Percentiles rank a stretch among this genome's conserved stretches.
These are phyloP conservation scores for Dromius quadrimaculatus DNA, from an alignment of 2,888 invertebrate species.

Conservation along the genomic window DNA sequence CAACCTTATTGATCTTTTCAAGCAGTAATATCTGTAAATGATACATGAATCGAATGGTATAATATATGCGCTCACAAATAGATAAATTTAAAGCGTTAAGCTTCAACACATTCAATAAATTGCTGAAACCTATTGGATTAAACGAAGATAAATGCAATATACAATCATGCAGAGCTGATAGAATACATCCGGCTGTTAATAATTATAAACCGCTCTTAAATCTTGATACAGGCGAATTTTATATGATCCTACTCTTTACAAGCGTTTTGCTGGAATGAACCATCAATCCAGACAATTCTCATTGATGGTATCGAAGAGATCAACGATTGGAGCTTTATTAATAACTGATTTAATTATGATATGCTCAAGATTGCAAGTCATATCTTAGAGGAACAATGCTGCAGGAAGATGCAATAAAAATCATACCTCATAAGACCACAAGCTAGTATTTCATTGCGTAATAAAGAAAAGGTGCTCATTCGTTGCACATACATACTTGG, in stretches of 20 bases:
- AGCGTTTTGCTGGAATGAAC: constrained; percentile 20
- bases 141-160: constrained; percentile 21
- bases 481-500: neutral
- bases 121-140: constrained; percentile 18
- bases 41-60: neutral
- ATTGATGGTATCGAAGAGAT: constrained; percentile 13
- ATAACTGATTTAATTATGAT: constrained; percentile 34
- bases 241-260: constrained; percentile 13
- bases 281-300: constrained; percentile 4
- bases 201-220: constrained; percentile 30
- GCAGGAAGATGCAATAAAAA: too few species aligned
- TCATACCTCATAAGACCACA: too few species aligned
- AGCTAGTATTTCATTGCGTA: constrained; percentile 18
- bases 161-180: constrained; percentile 7
- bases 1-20: too few species aligned
- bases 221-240: constrained; percentile 29
- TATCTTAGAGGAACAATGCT: too few species aligned
- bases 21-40: too few species aligned
- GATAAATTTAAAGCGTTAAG: constrained; percentile 1
- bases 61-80: neutral
- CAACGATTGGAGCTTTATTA: constrained; percentile 25
- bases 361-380: constrained; percentile 19
- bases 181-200: constrained; percentile 25
- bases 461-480: constrained; percentile 7
- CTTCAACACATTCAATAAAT: constrained; percentile 12